These are phyloP conservation scores for Anoura caudifer DNA, from an alignment of 2,113 vertebrate genomes.

Conservation along the genomic window DNA sequence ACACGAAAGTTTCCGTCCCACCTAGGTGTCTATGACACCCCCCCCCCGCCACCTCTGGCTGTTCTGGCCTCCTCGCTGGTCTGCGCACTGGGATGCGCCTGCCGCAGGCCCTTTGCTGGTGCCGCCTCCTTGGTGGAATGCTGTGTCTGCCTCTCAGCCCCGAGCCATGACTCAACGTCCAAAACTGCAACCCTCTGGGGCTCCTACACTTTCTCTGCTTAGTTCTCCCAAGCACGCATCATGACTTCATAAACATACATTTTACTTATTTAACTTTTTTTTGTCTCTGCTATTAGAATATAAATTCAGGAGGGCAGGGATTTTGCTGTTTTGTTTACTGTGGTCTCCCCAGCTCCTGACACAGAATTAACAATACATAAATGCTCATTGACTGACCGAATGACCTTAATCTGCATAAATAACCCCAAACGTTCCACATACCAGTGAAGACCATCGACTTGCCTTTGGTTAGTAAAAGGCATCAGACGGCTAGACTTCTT, in stretches of 20 bases:
- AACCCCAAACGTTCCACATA: background rate
- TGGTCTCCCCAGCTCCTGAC: background rate
- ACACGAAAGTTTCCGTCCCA: too few relatives aligned
- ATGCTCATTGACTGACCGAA: background rate
- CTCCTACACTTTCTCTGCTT: background rate
- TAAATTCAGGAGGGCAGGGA: background rate
- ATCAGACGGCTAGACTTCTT: background rate
- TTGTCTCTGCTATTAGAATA: background rate
- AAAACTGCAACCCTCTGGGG: background rate
- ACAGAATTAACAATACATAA: background rate
- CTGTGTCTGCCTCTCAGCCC: background rate
- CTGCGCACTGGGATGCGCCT: background rate
- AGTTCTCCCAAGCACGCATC: background rate
- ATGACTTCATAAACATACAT: background rate
- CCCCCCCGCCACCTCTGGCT: background rate
- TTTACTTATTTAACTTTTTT: background rate
- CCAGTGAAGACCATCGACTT: background rate
- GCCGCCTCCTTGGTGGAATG: background rate
- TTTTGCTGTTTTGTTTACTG: background rate
- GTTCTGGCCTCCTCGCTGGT: background rate
- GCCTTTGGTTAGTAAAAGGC: background rate
- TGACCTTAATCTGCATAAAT: background rate
- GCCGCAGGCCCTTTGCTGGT: too few relatives aligned
- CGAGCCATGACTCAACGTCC: background rate
- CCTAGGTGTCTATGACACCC: background rate